Conservation (phyloP, 2,888 invertebrate species). For the Rhorus exstirpatorius region DNA sequence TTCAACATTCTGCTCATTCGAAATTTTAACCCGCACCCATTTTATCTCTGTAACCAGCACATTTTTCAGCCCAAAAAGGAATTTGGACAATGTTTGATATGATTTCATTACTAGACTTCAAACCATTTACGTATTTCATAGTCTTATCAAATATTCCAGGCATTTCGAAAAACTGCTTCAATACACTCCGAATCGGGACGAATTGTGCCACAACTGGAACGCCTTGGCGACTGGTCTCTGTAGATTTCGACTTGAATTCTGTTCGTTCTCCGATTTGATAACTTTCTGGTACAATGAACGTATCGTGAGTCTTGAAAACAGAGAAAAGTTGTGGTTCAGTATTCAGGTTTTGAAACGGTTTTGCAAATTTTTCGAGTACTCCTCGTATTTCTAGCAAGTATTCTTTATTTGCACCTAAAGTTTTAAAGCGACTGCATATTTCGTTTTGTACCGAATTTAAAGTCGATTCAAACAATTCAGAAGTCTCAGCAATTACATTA, state of each 20-base stretch:
- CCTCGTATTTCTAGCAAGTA: neutral
- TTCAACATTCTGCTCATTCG: too few relatives aligned
- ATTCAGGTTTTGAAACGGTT: neutral
- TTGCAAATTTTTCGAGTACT: neutral
- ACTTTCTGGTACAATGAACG: neutral
- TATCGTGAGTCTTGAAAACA: neutral
- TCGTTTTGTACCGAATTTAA: constrained; percentile 1
- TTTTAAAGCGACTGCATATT: constrained; percentile 3
- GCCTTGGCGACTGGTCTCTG: neutral
- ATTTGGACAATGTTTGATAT: constrained; percentile 3
- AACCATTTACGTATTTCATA: neutral
- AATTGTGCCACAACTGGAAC: constrained; percentile 5
- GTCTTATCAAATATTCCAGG: constrained; percentile 1
- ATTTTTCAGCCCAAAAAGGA: neutral
- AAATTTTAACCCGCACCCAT: too few relatives aligned
- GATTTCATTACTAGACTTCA: constrained; percentile 1
- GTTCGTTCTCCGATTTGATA: neutral
- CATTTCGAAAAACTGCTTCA: neutral
- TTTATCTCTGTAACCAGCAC: neutral
- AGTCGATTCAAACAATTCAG: constrained; percentile 5
- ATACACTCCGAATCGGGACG: constrained; percentile 1
- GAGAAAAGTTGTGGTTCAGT: neutral
- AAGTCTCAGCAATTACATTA: neutral
- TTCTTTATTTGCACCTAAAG: constrained; percentile 3
- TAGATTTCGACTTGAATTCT: neutral